Evolutionary conservation across 2,113 vertebrate species (phyloP), one percentile per base, ranked within the genome.

Genomic region (Bucco capensis): DNA sequence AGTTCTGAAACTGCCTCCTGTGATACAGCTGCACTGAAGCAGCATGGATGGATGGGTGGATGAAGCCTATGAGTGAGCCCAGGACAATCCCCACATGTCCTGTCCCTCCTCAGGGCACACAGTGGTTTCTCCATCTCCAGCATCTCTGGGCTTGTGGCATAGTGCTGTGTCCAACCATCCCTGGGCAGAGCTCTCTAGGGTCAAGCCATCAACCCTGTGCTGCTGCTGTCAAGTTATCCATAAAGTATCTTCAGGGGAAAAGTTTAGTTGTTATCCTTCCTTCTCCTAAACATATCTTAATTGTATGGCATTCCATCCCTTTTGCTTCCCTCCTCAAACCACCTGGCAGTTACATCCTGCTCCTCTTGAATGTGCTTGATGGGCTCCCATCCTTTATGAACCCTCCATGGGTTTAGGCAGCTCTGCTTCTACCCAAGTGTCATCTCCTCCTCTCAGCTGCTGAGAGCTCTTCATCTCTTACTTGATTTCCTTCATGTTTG

Each of bases 1-100:
- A 90, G 95, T 19, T 77, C 24, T 27, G 83, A 79, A 51, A 57
- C 89, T 76, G 4, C 95, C 95, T 93, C 95, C 86, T 88, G 88
- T 47, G 69, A 28, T 8, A n/a, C 67, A 14, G 9, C 35, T 12
- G 81, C 56, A 0, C 8, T 12, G 35, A 18, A 62, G 57, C 70
- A 35, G 73, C 90, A 87, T 76, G 62, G 69, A 14, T 4, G 77
- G 9, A 30, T 3, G 77, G 9, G 27, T 3, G 67, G 33, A 0
- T 33, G 82, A 57, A 61, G 70, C 58, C 23, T 60, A 5, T 23
- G 79, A 40, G 10, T 27, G 85, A 61, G 31, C 0, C 11, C 50
- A 28, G 61, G 35, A 3, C 10, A 25, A 61, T 19, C 62, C 72
- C 89, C 50, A 1, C 47, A 7, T 50, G 1, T 2, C 83, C n/a